A percentile compares a stretch with the other conserved stretches of the same genome.
phyloP scores from a whole-genome alignment of 2,113 vertebrate species.

The Seriola quinqueradiata region DNA sequence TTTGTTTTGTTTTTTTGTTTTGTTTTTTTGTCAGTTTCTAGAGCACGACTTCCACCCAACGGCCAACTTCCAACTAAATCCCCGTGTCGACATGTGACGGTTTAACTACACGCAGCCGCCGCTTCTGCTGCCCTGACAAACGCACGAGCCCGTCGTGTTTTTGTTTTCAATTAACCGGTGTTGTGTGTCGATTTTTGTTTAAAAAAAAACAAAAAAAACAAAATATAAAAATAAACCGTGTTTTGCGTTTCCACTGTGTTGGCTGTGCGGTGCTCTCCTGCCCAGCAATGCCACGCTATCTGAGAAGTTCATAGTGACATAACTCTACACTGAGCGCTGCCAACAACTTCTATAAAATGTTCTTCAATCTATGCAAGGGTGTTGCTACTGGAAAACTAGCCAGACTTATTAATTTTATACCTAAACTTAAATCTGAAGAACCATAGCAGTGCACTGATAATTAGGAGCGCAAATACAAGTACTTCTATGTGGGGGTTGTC shows the following conservation, averaged over 20 bases:
- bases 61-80: slow-evolving; percentile 4
- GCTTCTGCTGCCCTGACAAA: neutral
- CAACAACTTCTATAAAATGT: neutral
- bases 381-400: too few species aligned
- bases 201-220: too few species aligned
- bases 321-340: neutral
- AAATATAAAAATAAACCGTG: neutral
- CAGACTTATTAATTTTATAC: neutral
- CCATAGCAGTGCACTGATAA: neutral
- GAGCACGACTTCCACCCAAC: neutral
- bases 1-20: neutral
- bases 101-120: neutral
- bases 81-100: slow-evolving; percentile 22
- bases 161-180: too few species aligned
- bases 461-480: neutral
- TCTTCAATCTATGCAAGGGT: neutral
- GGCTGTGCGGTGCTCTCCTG: neutral
- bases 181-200: neutral
- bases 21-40: neutral
- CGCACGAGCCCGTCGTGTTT: accelerated
- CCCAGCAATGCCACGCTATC: neutral
- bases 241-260: neutral
- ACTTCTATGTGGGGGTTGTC: neutral
- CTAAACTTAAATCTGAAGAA: neutral
- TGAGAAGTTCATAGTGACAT: neutral